These are phyloP conservation scores for Drosophila putrida DNA, from an alignment of 2,888 invertebrate species.

Conservation along the genomic window DNA sequence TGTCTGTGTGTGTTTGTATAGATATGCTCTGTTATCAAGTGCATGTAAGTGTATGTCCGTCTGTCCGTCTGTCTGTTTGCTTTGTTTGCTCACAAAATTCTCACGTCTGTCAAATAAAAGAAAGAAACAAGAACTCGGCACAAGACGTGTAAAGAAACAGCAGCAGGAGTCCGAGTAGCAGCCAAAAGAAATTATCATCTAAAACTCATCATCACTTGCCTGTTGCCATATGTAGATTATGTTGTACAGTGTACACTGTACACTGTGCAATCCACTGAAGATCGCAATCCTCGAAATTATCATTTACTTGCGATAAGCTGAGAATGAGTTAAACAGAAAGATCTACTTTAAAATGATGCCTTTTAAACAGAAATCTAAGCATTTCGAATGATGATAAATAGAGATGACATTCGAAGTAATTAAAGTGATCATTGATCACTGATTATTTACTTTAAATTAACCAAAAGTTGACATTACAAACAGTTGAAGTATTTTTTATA, in stretches of 20 bases:
- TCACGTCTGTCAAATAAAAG: conserved; percentile 71
- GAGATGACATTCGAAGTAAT: background rate
- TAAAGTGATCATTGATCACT: no score
- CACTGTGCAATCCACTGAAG: conserved; percentile 1
- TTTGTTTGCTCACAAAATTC: conserved; percentile 74
- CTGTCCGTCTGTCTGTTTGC: conserved; percentile 30
- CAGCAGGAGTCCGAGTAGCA: background rate
- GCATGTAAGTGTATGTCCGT: conserved; percentile 40
- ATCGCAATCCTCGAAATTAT: conserved; percentile 11
- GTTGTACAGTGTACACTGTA: conserved; percentile 18
- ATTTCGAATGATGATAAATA: background rate
- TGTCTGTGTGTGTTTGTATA: conserved; percentile 27
- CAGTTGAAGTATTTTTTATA: no score
- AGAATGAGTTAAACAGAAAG: background rate
- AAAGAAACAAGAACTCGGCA: background rate
- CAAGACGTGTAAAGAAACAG: conserved; percentile 15
- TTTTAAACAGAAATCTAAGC: background rate
- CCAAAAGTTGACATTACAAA: no score
- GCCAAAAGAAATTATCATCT: conserved; percentile 39
- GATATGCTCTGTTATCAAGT: conserved; percentile 72
- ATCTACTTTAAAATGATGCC: background rate
- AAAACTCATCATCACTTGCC: conserved; percentile 16
- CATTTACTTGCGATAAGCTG: conserved; percentile 11
- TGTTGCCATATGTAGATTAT: conserved; percentile 28
- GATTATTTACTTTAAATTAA: no score